Percentiles rank a stretch among this genome's conserved stretches.
These are phyloP conservation scores for Eublepharis macularius DNA, from an alignment of 2,113 vertebrate genomes.

Conservation along the genomic window DNA sequence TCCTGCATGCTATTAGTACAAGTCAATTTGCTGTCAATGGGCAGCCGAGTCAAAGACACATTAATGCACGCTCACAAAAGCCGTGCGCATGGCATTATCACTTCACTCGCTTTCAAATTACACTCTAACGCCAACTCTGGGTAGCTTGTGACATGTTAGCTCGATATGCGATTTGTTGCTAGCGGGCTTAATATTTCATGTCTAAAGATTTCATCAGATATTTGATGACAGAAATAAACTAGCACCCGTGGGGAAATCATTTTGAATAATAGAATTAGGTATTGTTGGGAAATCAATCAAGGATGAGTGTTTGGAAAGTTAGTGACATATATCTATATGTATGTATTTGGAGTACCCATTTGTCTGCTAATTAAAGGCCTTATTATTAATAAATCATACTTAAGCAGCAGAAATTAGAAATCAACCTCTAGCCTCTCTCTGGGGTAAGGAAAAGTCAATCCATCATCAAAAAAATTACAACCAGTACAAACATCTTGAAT, in stretches of 20 bases:
- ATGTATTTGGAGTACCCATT: background rate
- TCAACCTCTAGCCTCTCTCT: background rate
- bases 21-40: slow-evolving; percentile 89
- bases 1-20: slow-evolving; percentile 76
- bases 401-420: background rate
- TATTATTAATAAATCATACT: background rate
- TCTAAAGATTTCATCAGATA: slow-evolving; percentile 90
- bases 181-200: slow-evolving; percentile 83
- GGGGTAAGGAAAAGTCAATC: background rate
- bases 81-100: slow-evolving; percentile 82
- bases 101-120: slow-evolving; percentile 93
- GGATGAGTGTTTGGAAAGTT: slow-evolving; percentile 3
- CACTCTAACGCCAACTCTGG: slow-evolving; percentile 82
- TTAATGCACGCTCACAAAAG: slow-evolving; percentile 96
- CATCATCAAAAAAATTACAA: background rate
- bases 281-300: slow-evolving; percentile 74
- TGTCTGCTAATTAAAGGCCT: background rate
- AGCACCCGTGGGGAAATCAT: slow-evolving; percentile 87
- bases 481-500: background rate
- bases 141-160: slow-evolving; percentile 89
- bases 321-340: background rate
- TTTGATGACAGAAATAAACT: slow-evolving; percentile 90
- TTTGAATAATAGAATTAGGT: slow-evolving; percentile 83
- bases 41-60: slow-evolving; percentile 80
- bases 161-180: slow-evolving; percentile 81